Percentiles rank a stretch among this genome's conserved stretches.
Evolutionary conservation across 1,140 invertebrate species (phyloP).

Genomic region (Colletes latitarsis): DNA sequence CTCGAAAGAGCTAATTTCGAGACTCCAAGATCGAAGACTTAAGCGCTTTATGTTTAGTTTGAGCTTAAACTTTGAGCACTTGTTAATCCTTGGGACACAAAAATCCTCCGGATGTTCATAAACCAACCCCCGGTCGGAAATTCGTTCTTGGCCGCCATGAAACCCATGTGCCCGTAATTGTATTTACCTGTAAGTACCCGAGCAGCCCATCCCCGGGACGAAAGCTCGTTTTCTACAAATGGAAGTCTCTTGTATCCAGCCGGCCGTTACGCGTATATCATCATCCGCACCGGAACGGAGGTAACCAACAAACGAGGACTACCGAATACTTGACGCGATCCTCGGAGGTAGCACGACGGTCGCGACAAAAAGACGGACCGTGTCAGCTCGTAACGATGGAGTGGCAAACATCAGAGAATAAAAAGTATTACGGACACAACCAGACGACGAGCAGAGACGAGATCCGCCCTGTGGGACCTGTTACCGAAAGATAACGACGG

Average conservation of each 20-base stretch:
- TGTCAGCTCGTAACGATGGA: conserved; percentile 6
- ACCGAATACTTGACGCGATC: background rate
- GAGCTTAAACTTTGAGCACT: too few relatives aligned
- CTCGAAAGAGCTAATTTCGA: background rate
- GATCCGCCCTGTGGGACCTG: conserved; percentile 35
- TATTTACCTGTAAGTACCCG: background rate
- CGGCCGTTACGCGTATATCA: conserved; percentile 17
- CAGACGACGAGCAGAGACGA: conserved; percentile 14
- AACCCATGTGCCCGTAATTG: conserved; percentile 3
- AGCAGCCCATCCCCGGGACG: background rate
- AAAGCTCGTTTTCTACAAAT: conserved; percentile 32
- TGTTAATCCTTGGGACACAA: too few relatives aligned
- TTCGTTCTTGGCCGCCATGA: background rate
- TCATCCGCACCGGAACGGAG: background rate
- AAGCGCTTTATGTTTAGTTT: background rate
- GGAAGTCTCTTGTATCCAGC: conserved; percentile 29
- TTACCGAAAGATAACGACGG: conserved; percentile 60
- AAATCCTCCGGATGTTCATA: too few relatives aligned
- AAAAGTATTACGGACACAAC: conserved; percentile 20
- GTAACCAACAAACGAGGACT: background rate
- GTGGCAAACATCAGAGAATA: background rate
- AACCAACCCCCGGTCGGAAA: background rate
- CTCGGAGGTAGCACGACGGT: background rate
- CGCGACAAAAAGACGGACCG: too few relatives aligned
- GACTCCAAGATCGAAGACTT: background rate